Conservation (phyloP, 2,888 invertebrate species). For the Drosophila macrospina region DNA sequence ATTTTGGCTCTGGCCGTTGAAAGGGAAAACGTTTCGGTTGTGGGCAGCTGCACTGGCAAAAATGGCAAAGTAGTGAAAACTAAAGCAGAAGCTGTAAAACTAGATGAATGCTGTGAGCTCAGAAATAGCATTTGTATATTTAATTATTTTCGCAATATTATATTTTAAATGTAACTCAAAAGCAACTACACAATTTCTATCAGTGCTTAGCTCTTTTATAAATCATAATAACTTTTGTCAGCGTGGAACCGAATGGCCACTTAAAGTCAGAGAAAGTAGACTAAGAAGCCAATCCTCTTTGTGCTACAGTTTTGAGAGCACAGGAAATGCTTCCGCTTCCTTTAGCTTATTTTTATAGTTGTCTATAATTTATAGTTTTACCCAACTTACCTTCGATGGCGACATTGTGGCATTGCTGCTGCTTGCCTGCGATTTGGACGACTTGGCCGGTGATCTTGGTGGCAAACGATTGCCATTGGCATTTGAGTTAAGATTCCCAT, state of each 20-base stretch:
- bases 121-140: too few relatives aligned
- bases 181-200: background rate
- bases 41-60: conserved; percentile 27
- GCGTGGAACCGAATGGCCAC: conserved; percentile 30
- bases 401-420: conserved; percentile 79
- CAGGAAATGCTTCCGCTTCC: conserved; percentile 60
- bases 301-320: conserved; percentile 5
- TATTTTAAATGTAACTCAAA: too few relatives aligned
- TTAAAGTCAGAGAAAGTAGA: conserved; percentile 37
- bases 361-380: background rate
- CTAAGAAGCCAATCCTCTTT: conserved; percentile 23
- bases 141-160: too few relatives aligned
- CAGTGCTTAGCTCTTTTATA: conserved; percentile 4
- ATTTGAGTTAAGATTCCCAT: conserved; percentile 42
- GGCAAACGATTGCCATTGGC: conserved; percentile 75
- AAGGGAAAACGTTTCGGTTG: conserved; percentile 50
- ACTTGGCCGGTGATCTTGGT: conserved; percentile 81
- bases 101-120: too few relatives aligned
- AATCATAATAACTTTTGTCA: conserved; percentile 41
- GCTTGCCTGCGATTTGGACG: conserved; percentile 74
- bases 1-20: conserved; percentile 25
- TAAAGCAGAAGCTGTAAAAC: too few relatives aligned
- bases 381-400: conserved; percentile 71
- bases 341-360: conserved; percentile 24
- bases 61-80: conserved; percentile 3